Evolutionary conservation across 1,140 invertebrate species (phyloP).

Genomic region (Dryas iulia): DNA sequence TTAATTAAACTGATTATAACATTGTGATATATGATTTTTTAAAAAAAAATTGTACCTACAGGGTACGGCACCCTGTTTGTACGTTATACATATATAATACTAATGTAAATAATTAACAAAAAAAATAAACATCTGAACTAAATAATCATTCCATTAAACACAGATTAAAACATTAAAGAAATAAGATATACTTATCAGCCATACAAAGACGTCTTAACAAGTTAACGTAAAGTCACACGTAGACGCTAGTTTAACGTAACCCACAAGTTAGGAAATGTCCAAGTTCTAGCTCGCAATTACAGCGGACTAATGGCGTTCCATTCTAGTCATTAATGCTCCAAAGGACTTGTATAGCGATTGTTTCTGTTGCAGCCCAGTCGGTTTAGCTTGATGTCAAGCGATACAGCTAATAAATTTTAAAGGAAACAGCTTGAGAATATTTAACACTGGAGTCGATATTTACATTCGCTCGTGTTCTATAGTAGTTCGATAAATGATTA

Average conservation of each 20-base stretch:
- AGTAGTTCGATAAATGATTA: not conserved
- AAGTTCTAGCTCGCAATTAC: constrained; percentile 41
- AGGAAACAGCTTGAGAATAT: constrained; percentile 1
- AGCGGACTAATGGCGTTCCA: constrained; percentile 37
- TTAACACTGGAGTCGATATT: not conserved
- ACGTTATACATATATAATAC: no score
- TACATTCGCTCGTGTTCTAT: not conserved
- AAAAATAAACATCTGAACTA: no score
- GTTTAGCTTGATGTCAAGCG: constrained; percentile 20
- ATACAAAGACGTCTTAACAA: not conserved
- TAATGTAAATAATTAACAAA: no score
- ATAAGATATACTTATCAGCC: not conserved
- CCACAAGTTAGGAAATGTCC: constrained; percentile 35
- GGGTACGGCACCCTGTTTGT: no score
- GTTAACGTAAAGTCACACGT: constrained; percentile 19
- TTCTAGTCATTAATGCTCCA: constrained; percentile 37
- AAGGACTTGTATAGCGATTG: constrained; percentile 39
- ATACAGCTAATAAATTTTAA: not conserved
- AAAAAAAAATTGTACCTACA: no score
- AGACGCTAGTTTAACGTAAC: constrained; percentile 16
- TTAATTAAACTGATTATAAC: no score
- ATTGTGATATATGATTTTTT: no score
- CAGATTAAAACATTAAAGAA: not conserved
- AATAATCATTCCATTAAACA: no score
- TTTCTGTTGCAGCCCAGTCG: constrained; percentile 29